Percentiles rank a stretch among this genome's conserved stretches.
Evolutionary conservation across 2,888 invertebrate species (phyloP).

Genomic region (Athetis lepigone): DNA sequence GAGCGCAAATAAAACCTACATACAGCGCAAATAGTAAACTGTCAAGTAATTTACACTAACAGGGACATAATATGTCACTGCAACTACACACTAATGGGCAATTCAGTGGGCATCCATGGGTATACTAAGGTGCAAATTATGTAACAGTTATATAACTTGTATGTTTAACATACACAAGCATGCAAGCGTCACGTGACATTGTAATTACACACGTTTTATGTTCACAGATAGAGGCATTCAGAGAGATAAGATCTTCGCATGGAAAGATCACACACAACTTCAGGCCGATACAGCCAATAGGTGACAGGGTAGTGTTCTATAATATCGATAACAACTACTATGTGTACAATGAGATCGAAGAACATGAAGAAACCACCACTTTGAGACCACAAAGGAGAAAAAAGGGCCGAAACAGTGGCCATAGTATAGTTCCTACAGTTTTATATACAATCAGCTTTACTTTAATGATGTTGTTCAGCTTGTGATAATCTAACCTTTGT

Average conservation of each 20-base stretch:
- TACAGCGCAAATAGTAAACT: slow-evolving; percentile 8
- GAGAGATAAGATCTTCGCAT: slow-evolving; percentile 91
- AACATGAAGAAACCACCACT: slow-evolving; percentile 73
- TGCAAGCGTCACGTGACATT: slow-evolving; percentile 5
- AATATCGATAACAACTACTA: slow-evolving; percentile 88
- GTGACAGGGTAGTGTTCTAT: slow-evolving; percentile 92
- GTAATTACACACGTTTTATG: slow-evolving; percentile 38
- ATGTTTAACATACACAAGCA: slow-evolving; percentile 3
- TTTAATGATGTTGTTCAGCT: slow-evolving; percentile 47
- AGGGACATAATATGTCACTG: slow-evolving; percentile 8
- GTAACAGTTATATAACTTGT: slow-evolving; percentile 3
- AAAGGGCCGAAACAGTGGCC: slow-evolving; percentile 68
- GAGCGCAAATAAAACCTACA: not conserved
- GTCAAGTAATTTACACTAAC: slow-evolving; percentile 16
- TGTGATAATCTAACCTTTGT: slow-evolving; percentile 48
- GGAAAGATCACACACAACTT: slow-evolving; percentile 95
- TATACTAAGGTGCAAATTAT: slow-evolving; percentile 17
- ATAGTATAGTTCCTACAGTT: slow-evolving; percentile 38
- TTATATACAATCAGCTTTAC: slow-evolving; percentile 53
- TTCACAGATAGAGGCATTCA: slow-evolving; percentile 93
- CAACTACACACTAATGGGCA: slow-evolving; percentile 10
- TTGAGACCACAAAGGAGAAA: slow-evolving; percentile 66
- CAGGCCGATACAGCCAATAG: slow-evolving; percentile 95
- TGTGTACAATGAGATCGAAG: slow-evolving; percentile 84
- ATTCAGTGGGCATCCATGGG: slow-evolving; percentile 7